These are phyloP conservation scores for Myotis pilosus DNA, from an alignment of 2,797 vertebrate genomes.

Conservation along the genomic window DNA sequence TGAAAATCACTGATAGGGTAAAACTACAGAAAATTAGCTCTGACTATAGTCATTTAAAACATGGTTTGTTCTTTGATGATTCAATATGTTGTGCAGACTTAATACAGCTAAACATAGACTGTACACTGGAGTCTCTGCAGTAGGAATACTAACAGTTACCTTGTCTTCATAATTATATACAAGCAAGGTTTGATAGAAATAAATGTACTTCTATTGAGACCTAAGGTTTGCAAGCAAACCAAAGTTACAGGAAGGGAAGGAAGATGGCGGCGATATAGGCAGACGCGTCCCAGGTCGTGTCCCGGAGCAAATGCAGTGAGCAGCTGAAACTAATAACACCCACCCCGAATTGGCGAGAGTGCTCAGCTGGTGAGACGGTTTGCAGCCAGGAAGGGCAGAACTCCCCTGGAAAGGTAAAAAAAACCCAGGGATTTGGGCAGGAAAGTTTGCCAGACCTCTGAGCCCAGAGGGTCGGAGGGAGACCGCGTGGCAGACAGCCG, in stretches of 20 bases:
- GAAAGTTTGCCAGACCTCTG: too few relatives aligned
- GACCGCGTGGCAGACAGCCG: too few relatives aligned
- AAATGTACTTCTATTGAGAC: background rate
- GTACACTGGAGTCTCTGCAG: background rate
- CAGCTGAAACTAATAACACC: too few relatives aligned
- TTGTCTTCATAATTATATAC: conserved; percentile 35
- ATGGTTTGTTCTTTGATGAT: conserved; percentile 22
- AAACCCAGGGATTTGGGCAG: too few relatives aligned
- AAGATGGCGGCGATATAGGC: too few relatives aligned
- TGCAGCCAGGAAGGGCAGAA: too few relatives aligned
- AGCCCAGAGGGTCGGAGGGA: too few relatives aligned
- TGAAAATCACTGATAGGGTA: background rate
- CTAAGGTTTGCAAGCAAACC: conserved; percentile 43
- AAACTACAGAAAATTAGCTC: conserved; percentile 19
- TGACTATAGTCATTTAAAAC: conserved; percentile 7
- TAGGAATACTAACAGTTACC: background rate
- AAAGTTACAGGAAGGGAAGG: background rate
- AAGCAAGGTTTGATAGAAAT: background rate
- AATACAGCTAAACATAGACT: background rate
- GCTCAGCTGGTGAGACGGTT: too few relatives aligned
- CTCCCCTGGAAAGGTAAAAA: too few relatives aligned
- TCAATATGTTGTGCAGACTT: background rate
- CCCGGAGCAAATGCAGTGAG: too few relatives aligned
- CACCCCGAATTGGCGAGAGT: too few relatives aligned
- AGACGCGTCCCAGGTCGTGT: too few relatives aligned